Evolutionary conservation across 2,888 invertebrate species (phyloP).

Genomic region (Phoenoteleia sp.): DNA sequence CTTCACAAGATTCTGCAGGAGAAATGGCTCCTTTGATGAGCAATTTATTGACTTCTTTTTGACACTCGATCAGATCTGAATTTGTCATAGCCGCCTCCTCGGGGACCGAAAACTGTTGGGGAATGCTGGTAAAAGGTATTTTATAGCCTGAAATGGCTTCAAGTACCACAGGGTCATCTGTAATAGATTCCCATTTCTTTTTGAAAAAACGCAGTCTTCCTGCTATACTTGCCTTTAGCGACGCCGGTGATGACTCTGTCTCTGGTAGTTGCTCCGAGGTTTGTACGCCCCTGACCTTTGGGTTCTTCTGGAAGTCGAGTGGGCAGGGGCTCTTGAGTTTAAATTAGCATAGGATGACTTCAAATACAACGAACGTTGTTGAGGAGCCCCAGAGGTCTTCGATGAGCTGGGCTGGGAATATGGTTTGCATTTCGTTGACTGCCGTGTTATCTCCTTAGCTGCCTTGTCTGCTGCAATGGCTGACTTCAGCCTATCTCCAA

Average conservation of each 20-base stretch:
- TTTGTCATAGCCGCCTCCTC: not conserved
- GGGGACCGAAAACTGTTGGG: not conserved
- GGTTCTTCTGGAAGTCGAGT: not conserved
- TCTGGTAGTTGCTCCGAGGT: not conserved
- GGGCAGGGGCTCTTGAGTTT: conserved; percentile 24
- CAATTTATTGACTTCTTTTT: not conserved
- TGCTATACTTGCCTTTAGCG: conserved; percentile 15
- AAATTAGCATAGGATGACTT: not conserved
- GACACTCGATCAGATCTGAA: not conserved
- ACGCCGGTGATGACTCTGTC: not conserved
- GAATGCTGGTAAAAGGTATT: not conserved
- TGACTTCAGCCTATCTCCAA: conserved; percentile 17
- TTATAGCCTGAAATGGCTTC: not conserved
- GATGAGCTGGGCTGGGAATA: not conserved
- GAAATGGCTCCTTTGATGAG: not conserved
- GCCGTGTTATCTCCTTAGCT: conserved; percentile 2
- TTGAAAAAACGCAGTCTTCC: not conserved
- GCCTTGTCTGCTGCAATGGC: conserved; percentile 4
- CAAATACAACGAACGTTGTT: not conserved
- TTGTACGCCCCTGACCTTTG: conserved; percentile 23
- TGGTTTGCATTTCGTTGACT: not conserved
- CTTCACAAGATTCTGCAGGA: not conserved
- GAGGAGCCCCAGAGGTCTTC: not conserved
- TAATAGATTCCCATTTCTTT: not conserved
- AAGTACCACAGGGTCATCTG: not conserved